Percentiles rank a stretch among this genome's conserved stretches.
Evolutionary conservation across 35 echinoderm and acorn worm genomes (phyloP).

Genomic region (Amphiura filiformis): DNA sequence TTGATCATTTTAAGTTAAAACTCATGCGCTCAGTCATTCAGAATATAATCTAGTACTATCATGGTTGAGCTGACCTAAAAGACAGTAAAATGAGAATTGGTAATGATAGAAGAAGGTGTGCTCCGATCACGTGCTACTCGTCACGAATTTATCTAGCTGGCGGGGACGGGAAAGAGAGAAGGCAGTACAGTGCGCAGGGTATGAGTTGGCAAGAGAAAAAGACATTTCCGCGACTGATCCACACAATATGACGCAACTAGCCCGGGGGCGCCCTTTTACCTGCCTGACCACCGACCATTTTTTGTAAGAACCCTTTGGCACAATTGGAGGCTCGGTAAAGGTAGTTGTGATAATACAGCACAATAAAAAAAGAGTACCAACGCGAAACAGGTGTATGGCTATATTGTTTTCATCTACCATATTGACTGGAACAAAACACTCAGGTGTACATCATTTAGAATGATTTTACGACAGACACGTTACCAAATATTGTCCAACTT

Average conservation of each 20-base stretch:
- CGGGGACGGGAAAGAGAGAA: neutral
- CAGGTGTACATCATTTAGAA: neutral
- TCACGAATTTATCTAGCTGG: constrained; percentile 2
- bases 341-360: neutral
- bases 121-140: neutral
- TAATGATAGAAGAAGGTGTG: neutral
- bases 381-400: neutral
- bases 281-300: neutral
- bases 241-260: constrained; percentile 4
- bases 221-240: constrained; percentile 7
- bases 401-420: neutral
- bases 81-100: constrained; percentile 11
- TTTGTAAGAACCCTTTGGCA: neutral
- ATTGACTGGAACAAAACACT: neutral
- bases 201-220: constrained; percentile 14
- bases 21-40: too few species aligned
- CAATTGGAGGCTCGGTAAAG: neutral
- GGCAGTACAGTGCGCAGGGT: neutral
- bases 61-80: neutral
- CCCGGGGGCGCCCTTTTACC: constrained; percentile 10
- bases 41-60: too few species aligned
- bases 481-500: neutral
- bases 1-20: too few species aligned
- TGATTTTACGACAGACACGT: neutral
- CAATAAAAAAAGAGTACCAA: neutral